Evolutionary conservation across 2,888 invertebrate genomes (phyloP).

Genomic region (Ophraella communa): DNA sequence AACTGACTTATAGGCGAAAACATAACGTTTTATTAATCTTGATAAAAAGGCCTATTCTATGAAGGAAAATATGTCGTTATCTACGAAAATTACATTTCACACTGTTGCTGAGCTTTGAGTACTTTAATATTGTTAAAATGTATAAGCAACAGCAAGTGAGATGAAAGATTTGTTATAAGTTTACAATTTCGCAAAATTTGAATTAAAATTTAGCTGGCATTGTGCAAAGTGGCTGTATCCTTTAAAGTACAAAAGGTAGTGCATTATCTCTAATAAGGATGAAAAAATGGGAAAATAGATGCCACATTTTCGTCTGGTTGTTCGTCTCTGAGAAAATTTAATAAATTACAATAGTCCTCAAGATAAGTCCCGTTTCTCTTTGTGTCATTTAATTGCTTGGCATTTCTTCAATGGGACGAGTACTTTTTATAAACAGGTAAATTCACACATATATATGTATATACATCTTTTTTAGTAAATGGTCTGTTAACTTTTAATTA

Average conservation of each 20-base stretch:
- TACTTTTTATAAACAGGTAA: neutral
- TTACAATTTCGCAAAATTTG: constrained; percentile 16
- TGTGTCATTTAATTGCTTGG: constrained; percentile 20
- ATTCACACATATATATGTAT: neutral
- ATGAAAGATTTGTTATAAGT: constrained; percentile 8
- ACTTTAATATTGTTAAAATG: neutral
- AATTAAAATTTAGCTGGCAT: constrained; percentile 23
- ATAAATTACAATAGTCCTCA: constrained; percentile 23
- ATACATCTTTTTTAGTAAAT: no score
- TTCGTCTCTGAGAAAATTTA: constrained; percentile 18
- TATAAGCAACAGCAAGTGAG: constrained; percentile 5
- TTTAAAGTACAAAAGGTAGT: constrained; percentile 26
- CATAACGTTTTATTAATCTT: no score
- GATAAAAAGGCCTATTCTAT: no score
- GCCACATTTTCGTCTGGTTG: constrained; percentile 17
- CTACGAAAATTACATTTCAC: no score
- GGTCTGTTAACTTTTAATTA: no score
- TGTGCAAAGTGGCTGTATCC: constrained; percentile 17
- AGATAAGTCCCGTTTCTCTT: constrained; percentile 19
- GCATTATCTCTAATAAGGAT: constrained; percentile 25
- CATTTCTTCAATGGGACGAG: constrained; percentile 6
- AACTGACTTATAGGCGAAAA: no score
- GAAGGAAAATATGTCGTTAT: no score
- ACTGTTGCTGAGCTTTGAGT: constrained; percentile 4
- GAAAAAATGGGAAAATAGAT: constrained; percentile 21